Percentiles rank a stretch among this genome's conserved stretches.
Conservation (phyloP, 2,888 invertebrate genomes). For the Andrena hattorfiana region DNA sequence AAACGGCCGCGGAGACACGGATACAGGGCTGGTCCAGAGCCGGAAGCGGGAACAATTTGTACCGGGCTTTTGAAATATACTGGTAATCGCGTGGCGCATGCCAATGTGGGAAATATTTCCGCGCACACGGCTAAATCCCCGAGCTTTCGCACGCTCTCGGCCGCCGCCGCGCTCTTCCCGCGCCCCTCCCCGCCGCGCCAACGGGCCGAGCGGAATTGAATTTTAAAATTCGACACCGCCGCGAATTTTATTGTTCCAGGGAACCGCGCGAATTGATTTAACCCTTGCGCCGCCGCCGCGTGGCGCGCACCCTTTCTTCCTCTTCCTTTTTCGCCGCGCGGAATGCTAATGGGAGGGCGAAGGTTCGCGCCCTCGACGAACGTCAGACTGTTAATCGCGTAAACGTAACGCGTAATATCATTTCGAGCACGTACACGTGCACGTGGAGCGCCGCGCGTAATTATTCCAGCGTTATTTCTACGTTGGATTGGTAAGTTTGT, state of each 20-base stretch:
- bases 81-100: slow-evolving; percentile 57
- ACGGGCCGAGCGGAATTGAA: slow-evolving; percentile 36
- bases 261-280: slow-evolving; percentile 51
- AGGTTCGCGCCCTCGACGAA: neutral
- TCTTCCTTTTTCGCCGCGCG: neutral
- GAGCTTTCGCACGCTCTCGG: slow-evolving; percentile 11
- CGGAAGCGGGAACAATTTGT: slow-evolving; percentile 58
- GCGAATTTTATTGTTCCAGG: slow-evolving; percentile 56
- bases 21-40: slow-evolving; percentile 24
- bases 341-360: slow-evolving; percentile 42
- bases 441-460: neutral
- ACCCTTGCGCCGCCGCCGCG: slow-evolving; percentile 35
- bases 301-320: neutral
- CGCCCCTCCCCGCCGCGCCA: too few species aligned
- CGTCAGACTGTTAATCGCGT: slow-evolving; percentile 12
- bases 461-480: too few species aligned
- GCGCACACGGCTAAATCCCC: slow-evolving; percentile 22
- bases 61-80: slow-evolving; percentile 54
- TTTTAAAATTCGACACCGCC: slow-evolving; percentile 58
- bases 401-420: neutral
- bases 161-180: neutral
- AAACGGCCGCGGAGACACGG: slow-evolving; percentile 47
- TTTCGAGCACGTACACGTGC: neutral
- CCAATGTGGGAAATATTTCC: slow-evolving; percentile 58
- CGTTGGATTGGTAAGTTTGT: too few species aligned